These are phyloP conservation scores for Mactra quadrangularis DNA, from an alignment of 1,140 invertebrate genomes.

Conservation along the genomic window DNA sequence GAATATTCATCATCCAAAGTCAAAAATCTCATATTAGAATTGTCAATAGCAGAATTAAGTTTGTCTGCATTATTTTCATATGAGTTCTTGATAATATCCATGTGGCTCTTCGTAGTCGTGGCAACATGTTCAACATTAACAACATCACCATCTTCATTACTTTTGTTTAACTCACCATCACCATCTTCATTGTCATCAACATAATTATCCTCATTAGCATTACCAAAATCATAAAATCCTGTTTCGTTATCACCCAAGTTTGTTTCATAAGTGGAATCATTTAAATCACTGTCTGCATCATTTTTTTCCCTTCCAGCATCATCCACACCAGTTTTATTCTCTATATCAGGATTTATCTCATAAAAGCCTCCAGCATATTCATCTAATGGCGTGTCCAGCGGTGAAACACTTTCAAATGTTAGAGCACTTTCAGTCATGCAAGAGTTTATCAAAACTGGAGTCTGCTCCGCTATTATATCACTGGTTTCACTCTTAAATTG, in stretches of 20 bases:
- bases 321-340: not conserved
- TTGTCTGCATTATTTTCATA: slow-evolving; percentile 39
- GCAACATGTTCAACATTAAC: slow-evolving; percentile 26
- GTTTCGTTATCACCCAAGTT: slow-evolving; percentile 57
- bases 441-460: not conserved
- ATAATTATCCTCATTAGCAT: not conserved
- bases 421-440: slow-evolving; percentile 36
- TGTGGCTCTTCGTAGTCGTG: too few relatives aligned
- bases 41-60: slow-evolving; percentile 12
- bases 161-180: not conserved
- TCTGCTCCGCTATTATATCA: not conserved
- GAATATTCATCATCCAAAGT: slow-evolving; percentile 24
- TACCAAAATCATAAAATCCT: slow-evolving; percentile 47
- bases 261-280: slow-evolving; percentile 20
- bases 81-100: not conserved
- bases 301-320: slow-evolving; percentile 12
- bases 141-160: slow-evolving; percentile 2
- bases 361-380: slow-evolving; percentile 46
- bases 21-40: slow-evolving; percentile 1
- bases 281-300: not conserved
- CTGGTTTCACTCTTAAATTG: too few relatives aligned
- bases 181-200: not conserved
- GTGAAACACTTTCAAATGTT: slow-evolving; percentile 40
- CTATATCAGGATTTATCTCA: slow-evolving; percentile 48
- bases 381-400: slow-evolving; percentile 40